Evolutionary conservation across 2,113 vertebrate genomes (phyloP).

Genomic region (Bucco capensis): DNA sequence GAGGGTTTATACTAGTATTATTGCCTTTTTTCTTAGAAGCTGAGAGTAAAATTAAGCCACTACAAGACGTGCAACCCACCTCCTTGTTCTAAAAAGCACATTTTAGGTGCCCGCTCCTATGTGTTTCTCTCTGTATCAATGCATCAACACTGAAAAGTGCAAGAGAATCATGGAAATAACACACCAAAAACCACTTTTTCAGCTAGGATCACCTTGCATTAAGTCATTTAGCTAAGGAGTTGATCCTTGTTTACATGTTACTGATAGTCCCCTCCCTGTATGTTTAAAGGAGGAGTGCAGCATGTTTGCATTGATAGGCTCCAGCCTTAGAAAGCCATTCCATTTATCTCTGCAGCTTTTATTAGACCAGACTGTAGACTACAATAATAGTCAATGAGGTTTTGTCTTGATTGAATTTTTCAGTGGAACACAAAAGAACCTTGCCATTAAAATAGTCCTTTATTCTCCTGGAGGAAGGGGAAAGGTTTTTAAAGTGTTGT

Average conservation of each 20-base stretch:
- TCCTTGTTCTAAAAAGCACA: not conserved
- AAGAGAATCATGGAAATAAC: not conserved
- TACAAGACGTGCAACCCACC: not conserved
- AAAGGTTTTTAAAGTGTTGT: slow-evolving; percentile 99
- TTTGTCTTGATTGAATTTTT: slow-evolving; percentile 99
- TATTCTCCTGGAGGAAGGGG: slow-evolving; percentile 86
- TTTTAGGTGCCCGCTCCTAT: not conserved
- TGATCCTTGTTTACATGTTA: slow-evolving; percentile 80
- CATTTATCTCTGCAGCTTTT: slow-evolving; percentile 93
- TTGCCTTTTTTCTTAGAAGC: not conserved
- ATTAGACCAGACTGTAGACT: slow-evolving; percentile 90
- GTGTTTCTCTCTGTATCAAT: accelerated
- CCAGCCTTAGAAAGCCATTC: slow-evolving; percentile 85
- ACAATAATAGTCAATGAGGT: slow-evolving; percentile 94
- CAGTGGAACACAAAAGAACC: slow-evolving; percentile 97
- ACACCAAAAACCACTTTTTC: not conserved
- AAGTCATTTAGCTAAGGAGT: slow-evolving; percentile 30
- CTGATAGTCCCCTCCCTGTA: slow-evolving; percentile 80
- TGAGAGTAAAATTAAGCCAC: not conserved
- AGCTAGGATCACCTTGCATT: not conserved
- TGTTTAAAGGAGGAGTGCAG: slow-evolving; percentile 84
- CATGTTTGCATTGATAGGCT: slow-evolving; percentile 82
- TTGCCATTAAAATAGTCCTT: slow-evolving; percentile 98
- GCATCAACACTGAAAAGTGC: not conserved
- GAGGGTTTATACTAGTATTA: not conserved